Evolutionary conservation across 2,888 invertebrate species (phyloP), one percentile per base, ranked within the genome.

Genomic region (Icerya purchasi): DNA sequence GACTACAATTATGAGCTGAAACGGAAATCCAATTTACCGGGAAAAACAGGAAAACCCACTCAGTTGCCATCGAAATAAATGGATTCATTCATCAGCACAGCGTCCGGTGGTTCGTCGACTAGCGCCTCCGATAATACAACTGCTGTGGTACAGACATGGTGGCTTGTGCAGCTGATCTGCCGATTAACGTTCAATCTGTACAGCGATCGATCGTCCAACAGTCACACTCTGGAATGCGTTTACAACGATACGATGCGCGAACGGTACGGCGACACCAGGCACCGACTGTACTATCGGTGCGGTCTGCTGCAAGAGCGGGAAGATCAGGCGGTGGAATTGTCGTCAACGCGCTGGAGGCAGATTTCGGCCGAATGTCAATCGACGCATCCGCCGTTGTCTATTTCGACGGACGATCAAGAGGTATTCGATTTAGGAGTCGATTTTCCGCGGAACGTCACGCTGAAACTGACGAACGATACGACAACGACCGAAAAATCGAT

Each of bases 111-210:
- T n/a, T n/a, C n/a, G n/a, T n/a, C n/a, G n/a, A n/a, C n/a, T n/a
- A n/a, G n/a, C n/a, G n/a, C n/a, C n/a, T n/a, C n/a, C n/a, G n/a
- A n/a, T n/a, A n/a, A 36, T 36, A 36, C 36, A 14, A 36, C 36
- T 5, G n/a, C n/a, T n/a, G n/a, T n/a, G n/a, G 55, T 60, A 52
- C 60, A 55, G 53, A 60, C 60, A 49, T 55, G 56, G 60, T 60
- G 60, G 60, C 53, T 60, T 36, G 56, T 60, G 20, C 60, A 60
- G 49, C 56, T 60, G 22, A 56, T 60, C 22, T 60, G 60, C 56
- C 56, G 60, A n/a, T 20, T 60, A 22, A 54, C 56, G 19, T 56
- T 60, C 56, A 51, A 60, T n/a, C 10, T 24, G 3, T 51, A 55
- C 36, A 36, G 14, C 36, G 36, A 36, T 36, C 36, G 36, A 8